A percentile compares a stretch with the other conserved stretches of the same genome.
phyloP scores from a whole-genome alignment of 2,797 vertebrate genomes.

The Echeneis naucrates region DNA sequence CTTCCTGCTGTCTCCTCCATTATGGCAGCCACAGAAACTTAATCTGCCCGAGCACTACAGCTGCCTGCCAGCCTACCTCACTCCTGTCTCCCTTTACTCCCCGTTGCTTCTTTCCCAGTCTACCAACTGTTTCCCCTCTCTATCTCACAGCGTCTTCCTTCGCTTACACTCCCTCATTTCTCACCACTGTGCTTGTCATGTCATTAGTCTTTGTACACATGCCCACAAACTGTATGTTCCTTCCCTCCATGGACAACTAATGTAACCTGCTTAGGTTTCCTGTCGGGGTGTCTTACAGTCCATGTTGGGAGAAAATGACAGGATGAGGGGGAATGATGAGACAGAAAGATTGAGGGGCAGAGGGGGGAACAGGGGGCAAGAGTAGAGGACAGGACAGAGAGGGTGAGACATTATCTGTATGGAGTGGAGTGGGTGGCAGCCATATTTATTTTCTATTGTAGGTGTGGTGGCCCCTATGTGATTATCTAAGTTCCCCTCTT shows the following conservation, averaged over 20 bases:
- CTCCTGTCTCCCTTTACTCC: slow-evolving; percentile 38
- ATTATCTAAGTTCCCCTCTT: slow-evolving; percentile 87
- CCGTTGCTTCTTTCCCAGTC: slow-evolving; percentile 35
- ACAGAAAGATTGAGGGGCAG: slow-evolving; percentile 45
- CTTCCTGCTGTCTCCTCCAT: slow-evolving; percentile 83
- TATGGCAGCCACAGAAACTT: slow-evolving; percentile 79
- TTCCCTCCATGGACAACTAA: not conserved
- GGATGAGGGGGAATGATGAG: slow-evolving; percentile 37
- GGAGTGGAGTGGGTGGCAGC: slow-evolving; percentile 58
- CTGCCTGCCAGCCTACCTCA: slow-evolving; percentile 55
- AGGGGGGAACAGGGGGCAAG: slow-evolving; percentile 28
- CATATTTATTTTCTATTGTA: slow-evolving; percentile 90
- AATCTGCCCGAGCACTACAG: slow-evolving; percentile 76
- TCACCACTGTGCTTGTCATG: slow-evolving; percentile 44
- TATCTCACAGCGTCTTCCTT: slow-evolving; percentile 29
- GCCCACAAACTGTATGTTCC: slow-evolving; percentile 6
- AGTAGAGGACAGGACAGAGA: slow-evolving; percentile 32
- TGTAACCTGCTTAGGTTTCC: slow-evolving; percentile 42
- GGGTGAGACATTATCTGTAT: slow-evolving; percentile 23
- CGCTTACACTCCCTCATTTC: slow-evolving; percentile 17
- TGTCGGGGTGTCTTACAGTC: slow-evolving; percentile 26
- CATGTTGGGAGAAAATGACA: slow-evolving; percentile 40
- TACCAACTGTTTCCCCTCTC: slow-evolving; percentile 26
- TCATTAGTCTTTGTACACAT: slow-evolving; percentile 66
- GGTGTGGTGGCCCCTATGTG: slow-evolving; percentile 87